Evolutionary conservation across 2,888 invertebrate genomes (phyloP).

Genomic region (Scaptomyza parva): DNA sequence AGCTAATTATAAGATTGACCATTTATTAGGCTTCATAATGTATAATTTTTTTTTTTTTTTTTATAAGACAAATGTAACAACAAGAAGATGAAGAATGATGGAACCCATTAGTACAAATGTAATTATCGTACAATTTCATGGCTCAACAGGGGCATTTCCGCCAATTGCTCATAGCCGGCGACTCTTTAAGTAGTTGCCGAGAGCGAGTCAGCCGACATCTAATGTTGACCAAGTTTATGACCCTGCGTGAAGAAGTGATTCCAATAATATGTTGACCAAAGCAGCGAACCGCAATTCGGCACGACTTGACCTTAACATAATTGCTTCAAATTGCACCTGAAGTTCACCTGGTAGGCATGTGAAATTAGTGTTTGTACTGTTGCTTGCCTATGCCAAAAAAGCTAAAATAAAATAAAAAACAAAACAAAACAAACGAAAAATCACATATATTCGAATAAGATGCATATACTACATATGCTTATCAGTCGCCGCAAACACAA

Average conservation of each 20-base stretch:
- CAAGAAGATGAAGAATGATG: background rate
- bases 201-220: slow-evolving; percentile 27
- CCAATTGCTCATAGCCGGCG: background rate
- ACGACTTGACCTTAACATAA: slow-evolving; percentile 57
- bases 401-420: slow-evolving; percentile 12
- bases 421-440: no score
- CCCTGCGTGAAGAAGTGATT: slow-evolving; percentile 41
- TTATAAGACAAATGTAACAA: slow-evolving; percentile 2
- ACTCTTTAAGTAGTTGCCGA: background rate
- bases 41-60: no score
- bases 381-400: slow-evolving; percentile 28
- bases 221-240: slow-evolving; percentile 46
- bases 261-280: slow-evolving; percentile 46
- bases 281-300: slow-evolving; percentile 41
- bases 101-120: slow-evolving; percentile 17
- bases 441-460: slow-evolving; percentile 43
- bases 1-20: slow-evolving; percentile 8
- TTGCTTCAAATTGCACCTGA: slow-evolving; percentile 59
- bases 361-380: slow-evolving; percentile 46
- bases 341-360: slow-evolving; percentile 57
- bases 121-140: slow-evolving; percentile 19
- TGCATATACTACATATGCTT: slow-evolving; percentile 44
- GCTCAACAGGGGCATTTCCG: slow-evolving; percentile 34
- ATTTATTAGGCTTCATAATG: background rate
- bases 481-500: slow-evolving; percentile 61